These are phyloP conservation scores for Heliothis peltigera DNA, from an alignment of 2,888 invertebrate species.

Conservation along the genomic window DNA sequence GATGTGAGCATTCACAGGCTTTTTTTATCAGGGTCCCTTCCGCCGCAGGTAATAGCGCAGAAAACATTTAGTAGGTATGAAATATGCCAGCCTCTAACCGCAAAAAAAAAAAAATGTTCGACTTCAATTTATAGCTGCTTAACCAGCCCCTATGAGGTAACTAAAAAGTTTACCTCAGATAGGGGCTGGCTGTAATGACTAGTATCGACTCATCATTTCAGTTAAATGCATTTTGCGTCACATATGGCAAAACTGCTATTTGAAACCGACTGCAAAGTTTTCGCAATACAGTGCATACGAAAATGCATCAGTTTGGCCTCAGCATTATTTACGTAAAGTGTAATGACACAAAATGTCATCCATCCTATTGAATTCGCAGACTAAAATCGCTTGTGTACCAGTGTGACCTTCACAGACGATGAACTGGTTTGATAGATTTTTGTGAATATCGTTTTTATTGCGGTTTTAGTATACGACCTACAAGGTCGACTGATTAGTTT, in stretches of 20 bases:
- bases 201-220: neutral
- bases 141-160: no score
- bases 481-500: constrained; percentile 45
- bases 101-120: no score
- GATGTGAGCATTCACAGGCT: no score
- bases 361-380: constrained; percentile 20
- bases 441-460: constrained; percentile 37
- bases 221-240: neutral
- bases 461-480: constrained; percentile 23
- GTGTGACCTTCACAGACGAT: constrained; percentile 32
- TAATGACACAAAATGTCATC: constrained; percentile 14
- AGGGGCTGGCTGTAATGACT: no score
- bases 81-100: no score
- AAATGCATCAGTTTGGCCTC: constrained; percentile 1
- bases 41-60: no score
- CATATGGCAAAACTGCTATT: neutral
- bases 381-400: constrained; percentile 1
- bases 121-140: no score
- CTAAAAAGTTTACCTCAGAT: no score
- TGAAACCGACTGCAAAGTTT: neutral
- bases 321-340: neutral
- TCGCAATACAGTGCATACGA: constrained; percentile 1
- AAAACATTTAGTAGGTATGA: no score
- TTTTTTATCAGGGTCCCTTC: no score
- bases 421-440: constrained; percentile 34